A percentile compares a stretch with the other conserved stretches of the same genome.
Evolutionary conservation across 1,140 invertebrate species (phyloP).

Genomic region (Hermetia illucens): DNA sequence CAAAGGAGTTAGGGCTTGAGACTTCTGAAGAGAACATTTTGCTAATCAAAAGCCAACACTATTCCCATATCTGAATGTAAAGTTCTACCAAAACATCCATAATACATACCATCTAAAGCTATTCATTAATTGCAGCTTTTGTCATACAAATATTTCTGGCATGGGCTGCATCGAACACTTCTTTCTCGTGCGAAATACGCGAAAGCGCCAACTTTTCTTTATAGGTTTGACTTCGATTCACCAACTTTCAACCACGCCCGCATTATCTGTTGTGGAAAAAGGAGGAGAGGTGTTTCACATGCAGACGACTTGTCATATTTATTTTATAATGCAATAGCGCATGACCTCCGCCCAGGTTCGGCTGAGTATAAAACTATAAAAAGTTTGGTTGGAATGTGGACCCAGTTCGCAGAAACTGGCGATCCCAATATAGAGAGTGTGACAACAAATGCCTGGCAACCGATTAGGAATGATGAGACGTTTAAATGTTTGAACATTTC

Average conservation of each 20-base stretch:
- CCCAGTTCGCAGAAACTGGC: constrained; percentile 30
- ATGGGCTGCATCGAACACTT: constrained; percentile 30
- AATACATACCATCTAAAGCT: background rate
- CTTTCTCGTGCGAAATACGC: constrained; percentile 20
- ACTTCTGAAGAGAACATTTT: constrained; percentile 18
- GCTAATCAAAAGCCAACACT: constrained; percentile 11
- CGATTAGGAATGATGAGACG: constrained; percentile 14
- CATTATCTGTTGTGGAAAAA: constrained; percentile 29
- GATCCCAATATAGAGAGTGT: constrained; percentile 18
- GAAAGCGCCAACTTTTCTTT: constrained; percentile 30
- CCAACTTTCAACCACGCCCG: constrained; percentile 25
- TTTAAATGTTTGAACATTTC: constrained; percentile 34
- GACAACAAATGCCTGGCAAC: constrained; percentile 13
- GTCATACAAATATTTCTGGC: constrained; percentile 31
- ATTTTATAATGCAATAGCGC: constrained; percentile 36
- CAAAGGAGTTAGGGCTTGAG: constrained; percentile 17
- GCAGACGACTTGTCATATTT: constrained; percentile 50
- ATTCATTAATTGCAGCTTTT: constrained; percentile 17
- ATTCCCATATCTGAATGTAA: background rate
- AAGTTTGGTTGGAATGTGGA: constrained; percentile 27
- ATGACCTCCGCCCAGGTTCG: constrained; percentile 25
- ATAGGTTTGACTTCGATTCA: constrained; percentile 32
- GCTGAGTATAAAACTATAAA: constrained; percentile 29
- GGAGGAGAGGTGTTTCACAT: constrained; percentile 36
- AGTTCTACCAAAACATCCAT: background rate